These are phyloP conservation scores for Fregetta grallaria DNA, from an alignment of 2,113 vertebrate genomes.

Conservation along the genomic window DNA sequence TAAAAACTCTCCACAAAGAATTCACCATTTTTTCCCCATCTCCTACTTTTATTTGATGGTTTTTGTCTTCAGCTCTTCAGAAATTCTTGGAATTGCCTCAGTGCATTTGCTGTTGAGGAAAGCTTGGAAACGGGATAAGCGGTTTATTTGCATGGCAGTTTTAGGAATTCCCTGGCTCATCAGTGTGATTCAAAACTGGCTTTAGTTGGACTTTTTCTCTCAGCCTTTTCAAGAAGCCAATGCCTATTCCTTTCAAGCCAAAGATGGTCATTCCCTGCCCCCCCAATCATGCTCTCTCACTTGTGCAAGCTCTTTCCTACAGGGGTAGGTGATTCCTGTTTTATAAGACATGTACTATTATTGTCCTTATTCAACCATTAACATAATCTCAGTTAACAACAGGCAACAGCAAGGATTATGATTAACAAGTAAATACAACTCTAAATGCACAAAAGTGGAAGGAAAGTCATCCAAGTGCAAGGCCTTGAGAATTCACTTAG, in stretches of 20 bases:
- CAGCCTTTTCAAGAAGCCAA: not conserved
- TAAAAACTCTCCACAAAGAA: constrained; percentile 9
- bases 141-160: not conserved
- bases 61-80: not conserved
- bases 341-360: not conserved
- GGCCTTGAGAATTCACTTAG: not conserved
- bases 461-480: not conserved
- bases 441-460: not conserved
- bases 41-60: not conserved
- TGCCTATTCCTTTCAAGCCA: not conserved
- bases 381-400: not conserved
- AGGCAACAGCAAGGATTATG: not conserved
- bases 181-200: not conserved
- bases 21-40: not conserved
- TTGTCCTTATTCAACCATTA: not conserved
- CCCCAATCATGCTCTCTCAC: not conserved
- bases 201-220: not conserved
- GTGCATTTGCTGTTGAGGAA: not conserved
- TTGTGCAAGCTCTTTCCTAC: not conserved
- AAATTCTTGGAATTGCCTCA: not conserved
- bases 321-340: not conserved
- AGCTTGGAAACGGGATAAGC: not conserved
- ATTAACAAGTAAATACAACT: not conserved
- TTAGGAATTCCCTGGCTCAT: not conserved
- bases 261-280: not conserved